phyloP scores from a whole-genome alignment of 2,113 vertebrate genomes.

The Solea senegalensis region DNA sequence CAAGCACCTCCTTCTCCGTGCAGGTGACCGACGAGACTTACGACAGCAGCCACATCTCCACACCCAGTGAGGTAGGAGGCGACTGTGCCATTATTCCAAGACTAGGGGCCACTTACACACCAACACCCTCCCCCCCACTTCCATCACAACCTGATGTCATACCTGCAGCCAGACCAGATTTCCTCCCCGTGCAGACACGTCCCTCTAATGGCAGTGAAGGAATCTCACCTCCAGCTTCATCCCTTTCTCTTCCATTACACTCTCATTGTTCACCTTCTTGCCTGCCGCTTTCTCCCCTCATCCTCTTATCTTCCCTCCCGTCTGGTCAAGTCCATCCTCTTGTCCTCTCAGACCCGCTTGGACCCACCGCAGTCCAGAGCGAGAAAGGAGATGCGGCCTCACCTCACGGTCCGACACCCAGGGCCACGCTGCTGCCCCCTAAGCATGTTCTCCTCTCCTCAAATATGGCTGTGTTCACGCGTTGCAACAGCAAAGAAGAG shows the following conservation, averaged over 20 bases:
- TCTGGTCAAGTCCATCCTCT: conserved; percentile 52
- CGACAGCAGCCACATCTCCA: conserved; percentile 82
- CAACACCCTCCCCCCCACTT: conserved; percentile 18
- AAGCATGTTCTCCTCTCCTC: conserved; percentile 75
- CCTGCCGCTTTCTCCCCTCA: conserved; percentile 58
- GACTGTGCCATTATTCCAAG: conserved; percentile 34
- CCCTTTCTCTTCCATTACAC: conserved; percentile 55
- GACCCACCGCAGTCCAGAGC: conserved; percentile 31
- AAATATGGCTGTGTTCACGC: conserved; percentile 67
- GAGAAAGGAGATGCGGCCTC: conserved; percentile 28
- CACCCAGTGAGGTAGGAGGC: conserved; percentile 70
- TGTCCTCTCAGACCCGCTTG: conserved; percentile 62
- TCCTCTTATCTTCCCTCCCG: conserved; percentile 55
- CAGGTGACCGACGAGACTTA: conserved; percentile 85
- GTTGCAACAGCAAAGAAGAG: conserved; percentile 58
- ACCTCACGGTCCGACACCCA: conserved; percentile 17
- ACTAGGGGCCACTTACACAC: conserved; percentile 4
- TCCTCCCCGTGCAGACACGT: conserved; percentile 46
- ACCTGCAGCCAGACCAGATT: conserved; percentile 46
- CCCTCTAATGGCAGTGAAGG: conserved; percentile 25
- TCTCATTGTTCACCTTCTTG: conserved; percentile 48
- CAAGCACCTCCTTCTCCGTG: conserved; percentile 86
- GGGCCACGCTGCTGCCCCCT: conserved; percentile 34
- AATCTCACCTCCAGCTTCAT: conserved; percentile 33
- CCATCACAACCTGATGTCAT: conserved; percentile 50